Evolutionary conservation across 2,888 invertebrate species (phyloP).

Genomic region (Chromoteleia sp.): DNA sequence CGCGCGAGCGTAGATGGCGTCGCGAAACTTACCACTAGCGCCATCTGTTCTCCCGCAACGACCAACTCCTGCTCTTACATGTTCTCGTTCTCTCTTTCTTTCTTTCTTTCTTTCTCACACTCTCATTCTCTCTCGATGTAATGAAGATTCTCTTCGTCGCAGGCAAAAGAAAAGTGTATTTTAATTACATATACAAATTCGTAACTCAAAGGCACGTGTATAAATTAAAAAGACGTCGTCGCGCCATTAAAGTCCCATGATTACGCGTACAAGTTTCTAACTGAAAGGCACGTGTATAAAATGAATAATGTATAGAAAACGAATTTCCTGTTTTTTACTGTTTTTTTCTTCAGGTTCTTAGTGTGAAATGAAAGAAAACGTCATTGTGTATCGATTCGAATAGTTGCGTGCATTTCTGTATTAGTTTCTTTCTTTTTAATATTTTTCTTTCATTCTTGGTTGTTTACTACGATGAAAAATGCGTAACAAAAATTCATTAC

Average conservation of each 20-base stretch:
- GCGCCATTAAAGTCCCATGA: constrained; percentile 37
- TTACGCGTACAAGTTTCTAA: constrained; percentile 59
- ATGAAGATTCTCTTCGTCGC: constrained; percentile 66
- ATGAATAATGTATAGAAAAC: constrained; percentile 48
- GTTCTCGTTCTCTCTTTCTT: background rate
- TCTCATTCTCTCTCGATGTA: constrained; percentile 52
- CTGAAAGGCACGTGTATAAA: constrained; percentile 66
- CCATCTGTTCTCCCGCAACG: background rate
- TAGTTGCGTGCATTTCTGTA: background rate
- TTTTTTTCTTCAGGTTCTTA: background rate
- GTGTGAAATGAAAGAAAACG: constrained; percentile 9
- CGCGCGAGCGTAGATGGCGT: constrained; percentile 62
- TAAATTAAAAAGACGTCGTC: constrained; percentile 56
- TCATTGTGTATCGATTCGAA: constrained; percentile 15
- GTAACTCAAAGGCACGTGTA: constrained; percentile 68
- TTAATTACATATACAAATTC: constrained; percentile 60
- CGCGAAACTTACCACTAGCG: constrained; percentile 54
- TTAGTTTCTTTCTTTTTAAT: background rate
- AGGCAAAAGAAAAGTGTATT: constrained; percentile 74
- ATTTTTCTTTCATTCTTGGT: constrained; percentile 9
- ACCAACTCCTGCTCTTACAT: background rate
- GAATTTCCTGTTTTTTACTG: constrained; percentile 6
- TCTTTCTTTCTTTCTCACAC: constrained; percentile 19
- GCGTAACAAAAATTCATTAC: constrained; percentile 56
- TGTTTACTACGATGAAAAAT: constrained; percentile 44